These are phyloP conservation scores for Timandra comae DNA, from an alignment of 2,888 invertebrate species.

Conservation along the genomic window DNA sequence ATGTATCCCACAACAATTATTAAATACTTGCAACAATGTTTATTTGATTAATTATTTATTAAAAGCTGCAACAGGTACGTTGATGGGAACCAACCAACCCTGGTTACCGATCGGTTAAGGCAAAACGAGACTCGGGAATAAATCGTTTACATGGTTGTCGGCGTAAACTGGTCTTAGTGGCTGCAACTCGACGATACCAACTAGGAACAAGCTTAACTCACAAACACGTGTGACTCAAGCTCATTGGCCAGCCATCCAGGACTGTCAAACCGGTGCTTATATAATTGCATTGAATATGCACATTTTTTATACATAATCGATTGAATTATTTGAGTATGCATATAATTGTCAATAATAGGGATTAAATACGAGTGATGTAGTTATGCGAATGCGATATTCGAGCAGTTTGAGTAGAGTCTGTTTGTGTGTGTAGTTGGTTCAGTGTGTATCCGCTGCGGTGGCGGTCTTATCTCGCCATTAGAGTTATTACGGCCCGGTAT, in stretches of 20 bases:
- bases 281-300: background rate
- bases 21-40: too few relatives aligned
- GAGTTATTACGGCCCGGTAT: slow-evolving; percentile 73
- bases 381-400: slow-evolving; percentile 49
- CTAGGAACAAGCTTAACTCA: slow-evolving; percentile 52
- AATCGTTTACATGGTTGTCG: slow-evolving; percentile 77
- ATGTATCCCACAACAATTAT: too few relatives aligned
- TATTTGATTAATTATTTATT: too few relatives aligned
- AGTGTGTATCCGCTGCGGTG: slow-evolving; percentile 53
- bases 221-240: too few relatives aligned
- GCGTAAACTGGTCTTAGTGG: slow-evolving; percentile 72
- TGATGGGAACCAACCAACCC: slow-evolving; percentile 51
- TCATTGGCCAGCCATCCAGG: slow-evolving; percentile 20
- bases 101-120: slow-evolving; percentile 70
- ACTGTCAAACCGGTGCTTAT: slow-evolving; percentile 14
- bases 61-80: background rate
- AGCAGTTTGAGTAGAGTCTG: slow-evolving; percentile 40
- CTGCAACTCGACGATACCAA: slow-evolving; percentile 37
- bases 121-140: slow-evolving; percentile 72
- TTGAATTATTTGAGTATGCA: too few relatives aligned
- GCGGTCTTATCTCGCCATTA: slow-evolving; percentile 73
- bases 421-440: slow-evolving; percentile 34
- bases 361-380: too few relatives aligned
- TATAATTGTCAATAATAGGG: too few relatives aligned
- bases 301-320: too few relatives aligned